Percentiles rank a stretch among this genome's conserved stretches.
These are phyloP conservation scores for Sandelia bainsii DNA, from an alignment of 2,797 vertebrate genomes.

Conservation along the genomic window DNA sequence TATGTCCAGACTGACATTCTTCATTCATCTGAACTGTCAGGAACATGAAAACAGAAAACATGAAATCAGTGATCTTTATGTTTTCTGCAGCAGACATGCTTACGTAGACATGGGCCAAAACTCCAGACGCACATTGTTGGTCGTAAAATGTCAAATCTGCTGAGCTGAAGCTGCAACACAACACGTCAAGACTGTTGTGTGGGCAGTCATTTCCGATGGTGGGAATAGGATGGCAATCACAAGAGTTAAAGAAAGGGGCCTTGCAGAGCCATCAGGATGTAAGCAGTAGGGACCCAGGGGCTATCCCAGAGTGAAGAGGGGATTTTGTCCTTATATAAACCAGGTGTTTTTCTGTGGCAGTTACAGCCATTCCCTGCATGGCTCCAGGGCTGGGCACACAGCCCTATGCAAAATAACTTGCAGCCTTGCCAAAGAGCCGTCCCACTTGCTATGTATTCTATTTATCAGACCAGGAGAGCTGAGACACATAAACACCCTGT, in stretches of 20 bases:
- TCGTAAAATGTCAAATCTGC: neutral
- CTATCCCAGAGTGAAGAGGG: constrained; percentile 41
- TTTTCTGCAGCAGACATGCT: neutral
- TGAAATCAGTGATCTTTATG: neutral
- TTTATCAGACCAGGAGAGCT: constrained; percentile 9
- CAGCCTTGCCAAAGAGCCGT: constrained; percentile 74
- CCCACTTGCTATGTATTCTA: constrained; percentile 58
- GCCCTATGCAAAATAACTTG: constrained; percentile 85
- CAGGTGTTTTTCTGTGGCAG: constrained; percentile 89
- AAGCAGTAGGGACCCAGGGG: constrained; percentile 17
- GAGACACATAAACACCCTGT: neutral
- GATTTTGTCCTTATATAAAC: constrained; percentile 81
- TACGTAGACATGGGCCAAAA: too few species aligned
- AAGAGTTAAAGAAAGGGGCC: constrained; percentile 1
- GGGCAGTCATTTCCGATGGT: neutral
- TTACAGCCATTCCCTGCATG: constrained; percentile 78
- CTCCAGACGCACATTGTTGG: neutral
- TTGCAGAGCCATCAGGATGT: neutral
- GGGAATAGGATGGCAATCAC: neutral
- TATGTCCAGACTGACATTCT: neutral
- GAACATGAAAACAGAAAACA: too few species aligned
- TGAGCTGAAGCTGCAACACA: neutral
- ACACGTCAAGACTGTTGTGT: neutral
- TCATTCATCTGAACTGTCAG: neutral
- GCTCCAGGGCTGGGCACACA: constrained; percentile 81